Base-by-base conservation (phyloP, 2,888 invertebrate species). In the Pandemis heparana region DNA sequence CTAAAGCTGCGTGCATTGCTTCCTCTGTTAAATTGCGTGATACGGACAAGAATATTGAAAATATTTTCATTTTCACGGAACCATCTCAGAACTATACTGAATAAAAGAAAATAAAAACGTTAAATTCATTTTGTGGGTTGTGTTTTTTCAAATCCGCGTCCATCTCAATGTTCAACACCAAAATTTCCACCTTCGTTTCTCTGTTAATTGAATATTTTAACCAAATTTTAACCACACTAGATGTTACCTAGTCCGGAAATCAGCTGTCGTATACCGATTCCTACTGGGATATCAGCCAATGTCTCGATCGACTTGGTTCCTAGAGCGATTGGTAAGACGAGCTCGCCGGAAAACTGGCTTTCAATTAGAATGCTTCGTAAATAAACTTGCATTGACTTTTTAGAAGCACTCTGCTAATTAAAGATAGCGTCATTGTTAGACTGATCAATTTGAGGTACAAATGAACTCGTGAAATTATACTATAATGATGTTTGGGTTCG, bases 221-320 rank as follows among this genome's bases (percentile, higher is more conserved):
- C 48, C 38, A 14, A 53, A 62, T 51, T 10, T 8, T 38, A 38
- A 32, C 12, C 39, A 46, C 62, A 63, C 56, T 61, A 59, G 41
- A 71, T 75, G 79, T 82, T 82, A 81, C 80, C 77, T 72, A 76
- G 73, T 69, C 86, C 91, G 94, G 93, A 94, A 93, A 92, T 94
- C 91, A 93, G 89, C 90, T 92, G 93, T 93, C 93, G 85, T 84
- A 87, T 85, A 83, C 85, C 84, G 89, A 91, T 89, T 89, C 87
- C 85, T 81, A 81, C 83, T 90, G 90, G 90, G 90, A 87, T 87
- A 88, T 88, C 87, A 83, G 89, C 92, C 90, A 92, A 91, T 91
- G 87, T 82, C 83, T 84, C 84, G 87, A 90, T 90, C 87, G 82
- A 84, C 83, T 85, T 84, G 77, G 84, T 86, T 88, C 86, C 83